Base-by-base conservation (phyloP, 2,797 vertebrate species). In the Cryptoblepharus egeriae region DNA sequence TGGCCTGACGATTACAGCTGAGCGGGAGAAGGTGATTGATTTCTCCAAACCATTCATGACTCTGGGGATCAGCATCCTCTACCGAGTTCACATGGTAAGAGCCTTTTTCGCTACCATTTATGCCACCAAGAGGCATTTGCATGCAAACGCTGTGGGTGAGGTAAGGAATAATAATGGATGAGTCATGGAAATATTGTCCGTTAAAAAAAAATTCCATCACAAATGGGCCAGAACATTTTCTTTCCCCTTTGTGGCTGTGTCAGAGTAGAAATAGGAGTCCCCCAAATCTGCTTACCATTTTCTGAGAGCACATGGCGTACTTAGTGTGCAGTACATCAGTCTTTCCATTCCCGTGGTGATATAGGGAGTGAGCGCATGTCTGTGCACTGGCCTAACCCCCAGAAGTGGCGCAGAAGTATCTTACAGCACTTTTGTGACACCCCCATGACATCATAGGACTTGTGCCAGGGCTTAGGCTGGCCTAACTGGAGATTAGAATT, bases 11-110 rank as follows among this genome's bases (percentile, higher is more conserved):
- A 99, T 99, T 88, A 99, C 99, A 0, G 97, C 99, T 0, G 98
- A 99, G 93, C 94, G 99, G 20, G 99, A 99, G 95, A 99, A 99
- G 94, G 98, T 99, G 96, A 98, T 99, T 63, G 99, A 99, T 96
- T 99, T 99, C 96, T 99, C 98, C 75, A 99, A 99, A 92, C 99
- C 99, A 0, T 99, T 97, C 95, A 99, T 99, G 98, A 99, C 98
- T 91, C 95, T 99, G 90, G 98, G 98, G 80, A 99, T 99, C 91
- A 99, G 98, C 95, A 98, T 99, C 93, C 98, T 99, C 96, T 99
- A 99, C 95, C 96, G 98, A 49, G 98, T 99, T 91, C 98, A 99
- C 95, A 95, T 99, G 97, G 99, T 99, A 96, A 98, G 98, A 94
- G 87, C 88, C 89, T 86, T 57, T 83, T 92, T 93, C 89, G 89